phyloP scores from a whole-genome alignment of 2,888 invertebrate genomes.

The Limnephilus rhombicus region DNA sequence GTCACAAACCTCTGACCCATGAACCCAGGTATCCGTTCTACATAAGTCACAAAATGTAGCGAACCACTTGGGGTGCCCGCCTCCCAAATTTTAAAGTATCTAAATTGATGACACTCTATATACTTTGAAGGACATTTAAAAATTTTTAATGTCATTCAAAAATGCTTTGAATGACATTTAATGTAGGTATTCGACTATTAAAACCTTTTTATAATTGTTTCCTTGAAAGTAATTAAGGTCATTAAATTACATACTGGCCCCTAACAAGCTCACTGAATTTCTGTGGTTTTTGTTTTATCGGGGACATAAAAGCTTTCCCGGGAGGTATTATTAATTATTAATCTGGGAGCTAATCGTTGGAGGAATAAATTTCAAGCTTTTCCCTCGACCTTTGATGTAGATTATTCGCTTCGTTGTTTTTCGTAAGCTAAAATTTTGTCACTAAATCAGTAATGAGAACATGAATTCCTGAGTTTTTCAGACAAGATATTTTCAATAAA shows the following conservation, averaged over 20 bases:
- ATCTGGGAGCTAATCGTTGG: not conserved
- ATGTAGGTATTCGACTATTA: not conserved
- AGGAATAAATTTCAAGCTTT: constrained; percentile 3
- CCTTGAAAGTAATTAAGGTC: not conserved
- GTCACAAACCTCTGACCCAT: no score
- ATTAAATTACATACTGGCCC: not conserved
- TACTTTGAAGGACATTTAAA: no score
- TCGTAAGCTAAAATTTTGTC: not conserved
- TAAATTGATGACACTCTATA: no score
- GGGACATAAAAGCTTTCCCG: not conserved
- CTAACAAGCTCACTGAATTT: not conserved
- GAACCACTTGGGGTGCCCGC: no score
- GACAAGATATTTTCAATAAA: not conserved
- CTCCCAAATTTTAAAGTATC: not conserved
- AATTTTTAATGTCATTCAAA: no score
- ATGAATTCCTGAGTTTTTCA: not conserved
- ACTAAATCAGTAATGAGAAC: not conserved
- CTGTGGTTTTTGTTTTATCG: not conserved
- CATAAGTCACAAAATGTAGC: no score
- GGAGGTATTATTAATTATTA: not conserved
- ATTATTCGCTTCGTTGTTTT: not conserved
- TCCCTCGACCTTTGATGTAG: not conserved
- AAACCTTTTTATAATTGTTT: not conserved
- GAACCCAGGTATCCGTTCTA: no score
- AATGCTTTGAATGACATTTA: not conserved